These are phyloP conservation scores for Pluvialis apricaria DNA, from an alignment of 2,113 vertebrate species.

Conservation along the genomic window DNA sequence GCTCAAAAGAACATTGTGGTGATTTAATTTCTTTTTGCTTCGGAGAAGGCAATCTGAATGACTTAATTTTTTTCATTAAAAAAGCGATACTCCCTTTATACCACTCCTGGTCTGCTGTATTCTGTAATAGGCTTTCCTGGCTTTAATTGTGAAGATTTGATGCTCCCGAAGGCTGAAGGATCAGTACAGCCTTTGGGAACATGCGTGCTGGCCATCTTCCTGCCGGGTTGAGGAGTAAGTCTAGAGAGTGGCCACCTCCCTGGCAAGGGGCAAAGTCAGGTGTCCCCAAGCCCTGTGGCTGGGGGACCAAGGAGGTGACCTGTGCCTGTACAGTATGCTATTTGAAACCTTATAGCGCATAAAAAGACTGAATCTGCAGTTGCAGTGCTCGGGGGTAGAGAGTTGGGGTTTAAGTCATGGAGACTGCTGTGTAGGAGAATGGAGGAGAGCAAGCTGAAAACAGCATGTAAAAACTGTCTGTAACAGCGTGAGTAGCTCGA, in stretches of 20 bases:
- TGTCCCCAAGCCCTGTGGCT: too few relatives aligned
- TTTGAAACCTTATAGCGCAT: background rate
- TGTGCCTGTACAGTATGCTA: background rate
- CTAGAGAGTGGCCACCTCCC: background rate
- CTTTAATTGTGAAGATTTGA: background rate
- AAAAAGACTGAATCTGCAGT: background rate
- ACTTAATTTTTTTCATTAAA: background rate
- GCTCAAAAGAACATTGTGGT: background rate
- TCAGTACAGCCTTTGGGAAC: background rate
- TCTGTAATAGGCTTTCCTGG: background rate
- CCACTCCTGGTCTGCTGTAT: background rate
- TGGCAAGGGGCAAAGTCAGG: background rate
- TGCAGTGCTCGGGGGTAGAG: background rate
- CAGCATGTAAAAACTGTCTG: background rate
- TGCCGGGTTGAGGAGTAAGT: too few relatives aligned
- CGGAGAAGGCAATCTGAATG: background rate
- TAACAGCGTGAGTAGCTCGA: background rate
- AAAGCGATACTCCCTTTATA: background rate
- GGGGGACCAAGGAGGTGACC: background rate
- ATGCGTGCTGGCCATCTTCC: fast-evolving
- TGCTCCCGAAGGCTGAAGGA: background rate
- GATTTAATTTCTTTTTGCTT: background rate
- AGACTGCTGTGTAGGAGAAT: background rate
- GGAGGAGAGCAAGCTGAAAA: background rate
- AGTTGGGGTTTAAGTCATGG: background rate